Evolutionary conservation across 2,113 vertebrate species (phyloP).

Genomic region (Macroglossus sobrinus): DNA sequence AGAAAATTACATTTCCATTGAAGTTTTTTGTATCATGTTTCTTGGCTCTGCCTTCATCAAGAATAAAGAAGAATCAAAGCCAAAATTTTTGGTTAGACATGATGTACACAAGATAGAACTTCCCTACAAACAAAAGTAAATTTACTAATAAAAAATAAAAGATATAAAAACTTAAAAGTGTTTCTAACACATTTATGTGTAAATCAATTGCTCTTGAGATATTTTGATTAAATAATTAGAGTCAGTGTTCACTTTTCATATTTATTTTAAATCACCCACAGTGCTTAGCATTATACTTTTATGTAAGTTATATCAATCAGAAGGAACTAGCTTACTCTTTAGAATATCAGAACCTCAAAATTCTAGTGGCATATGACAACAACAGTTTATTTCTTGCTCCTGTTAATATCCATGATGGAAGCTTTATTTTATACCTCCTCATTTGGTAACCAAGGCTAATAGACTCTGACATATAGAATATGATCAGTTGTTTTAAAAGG

Average conservation of each 20-base stretch:
- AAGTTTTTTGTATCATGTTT: neutral
- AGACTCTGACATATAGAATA: neutral
- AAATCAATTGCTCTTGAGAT: neutral
- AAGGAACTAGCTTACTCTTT: neutral
- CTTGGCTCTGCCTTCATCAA: neutral
- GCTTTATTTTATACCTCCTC: neutral
- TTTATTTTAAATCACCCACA: neutral
- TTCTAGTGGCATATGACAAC: neutral
- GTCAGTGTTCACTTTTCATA: neutral
- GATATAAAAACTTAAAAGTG: neutral
- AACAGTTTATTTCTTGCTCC: neutral
- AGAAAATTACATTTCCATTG: neutral
- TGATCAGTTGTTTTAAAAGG: neutral
- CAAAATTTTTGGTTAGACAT: neutral
- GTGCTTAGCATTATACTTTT: neutral
- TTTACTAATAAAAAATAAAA: neutral
- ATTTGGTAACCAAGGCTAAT: neutral
- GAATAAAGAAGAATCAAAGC: neutral
- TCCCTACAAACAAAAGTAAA: neutral
- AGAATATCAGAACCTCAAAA: neutral
- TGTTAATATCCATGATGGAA: neutral
- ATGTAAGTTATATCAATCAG: neutral
- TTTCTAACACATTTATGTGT: neutral
- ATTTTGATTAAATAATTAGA: neutral
- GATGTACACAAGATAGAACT: neutral